Percentiles rank a stretch among this genome's conserved stretches.
phyloP scores from a whole-genome alignment of 1,140 invertebrate species.

The Microvelia longipes region DNA sequence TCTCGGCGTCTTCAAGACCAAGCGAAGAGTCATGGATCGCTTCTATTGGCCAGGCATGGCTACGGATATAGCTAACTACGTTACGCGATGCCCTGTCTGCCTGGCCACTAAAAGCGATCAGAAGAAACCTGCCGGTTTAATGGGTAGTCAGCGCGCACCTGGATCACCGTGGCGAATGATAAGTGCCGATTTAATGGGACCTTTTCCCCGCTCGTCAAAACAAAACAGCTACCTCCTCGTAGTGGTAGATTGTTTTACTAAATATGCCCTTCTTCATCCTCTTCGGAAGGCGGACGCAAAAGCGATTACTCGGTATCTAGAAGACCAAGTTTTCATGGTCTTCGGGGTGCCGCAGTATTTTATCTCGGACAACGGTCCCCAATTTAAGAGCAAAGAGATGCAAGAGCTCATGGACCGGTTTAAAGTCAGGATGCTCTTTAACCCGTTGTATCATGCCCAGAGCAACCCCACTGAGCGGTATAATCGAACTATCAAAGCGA shows the following conservation, averaged over 20 bases:
- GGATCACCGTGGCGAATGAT: constrained; percentile 12
- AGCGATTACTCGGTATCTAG: neutral
- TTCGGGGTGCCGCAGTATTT: neutral
- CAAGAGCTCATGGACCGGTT: neutral
- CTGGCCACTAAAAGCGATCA: neutral
- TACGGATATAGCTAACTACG: constrained; percentile 12
- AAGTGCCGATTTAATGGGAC: constrained; percentile 28
- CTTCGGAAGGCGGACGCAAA: constrained; percentile 10
- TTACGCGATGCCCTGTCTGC: constrained; percentile 12
- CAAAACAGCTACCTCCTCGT: constrained; percentile 27
- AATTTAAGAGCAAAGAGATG: neutral
- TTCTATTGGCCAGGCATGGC: constrained; percentile 14
- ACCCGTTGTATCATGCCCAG: neutral
- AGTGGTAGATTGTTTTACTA: constrained; percentile 28
- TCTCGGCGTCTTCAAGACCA: constrained; percentile 27
- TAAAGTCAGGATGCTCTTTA: neutral
- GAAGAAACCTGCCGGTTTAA: neutral
- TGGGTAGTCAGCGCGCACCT: constrained; percentile 1
- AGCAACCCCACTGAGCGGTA: neutral
- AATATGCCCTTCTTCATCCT: constrained; percentile 27
- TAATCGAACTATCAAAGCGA: neutral
- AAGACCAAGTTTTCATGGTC: neutral
- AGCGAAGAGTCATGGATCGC: constrained; percentile 15
- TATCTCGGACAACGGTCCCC: neutral
- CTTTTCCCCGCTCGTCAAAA: constrained; percentile 24